Conservation (phyloP, 2,888 invertebrate genomes). For the Aphodius sticticus region DNA sequence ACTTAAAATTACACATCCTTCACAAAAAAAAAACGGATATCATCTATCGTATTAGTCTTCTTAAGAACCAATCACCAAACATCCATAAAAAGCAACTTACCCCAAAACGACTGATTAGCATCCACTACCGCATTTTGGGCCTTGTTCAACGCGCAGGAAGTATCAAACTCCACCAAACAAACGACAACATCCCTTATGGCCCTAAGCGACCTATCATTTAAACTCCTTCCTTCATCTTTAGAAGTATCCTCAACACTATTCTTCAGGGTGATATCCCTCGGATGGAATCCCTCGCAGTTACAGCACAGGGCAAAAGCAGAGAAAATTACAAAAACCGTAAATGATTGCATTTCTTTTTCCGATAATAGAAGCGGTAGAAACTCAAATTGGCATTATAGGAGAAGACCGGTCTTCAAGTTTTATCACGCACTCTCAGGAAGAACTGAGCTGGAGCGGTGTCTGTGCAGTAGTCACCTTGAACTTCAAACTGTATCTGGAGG, state of each 20-base stretch:
- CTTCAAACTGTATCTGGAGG: constrained; percentile 55
- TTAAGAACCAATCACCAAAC: too few relatives aligned
- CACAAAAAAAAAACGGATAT: too few relatives aligned
- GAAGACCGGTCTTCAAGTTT: constrained; percentile 18
- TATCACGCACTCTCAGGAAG: constrained; percentile 9
- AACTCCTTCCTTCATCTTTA: constrained; percentile 19
- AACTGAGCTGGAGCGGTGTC: constrained; percentile 9
- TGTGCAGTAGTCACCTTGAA: constrained; percentile 51
- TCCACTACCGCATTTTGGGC: constrained; percentile 39
- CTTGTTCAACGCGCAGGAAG: constrained; percentile 41
- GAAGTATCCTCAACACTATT: constrained; percentile 33
- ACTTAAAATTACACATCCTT: too few relatives aligned
- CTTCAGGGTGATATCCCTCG: constrained; percentile 13
- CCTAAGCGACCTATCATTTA: constrained; percentile 23
- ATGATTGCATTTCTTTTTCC: constrained; percentile 31
- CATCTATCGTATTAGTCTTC: too few relatives aligned
- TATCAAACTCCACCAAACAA: constrained; percentile 40
- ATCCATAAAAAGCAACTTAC: constrained; percentile 22
- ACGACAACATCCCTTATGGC: constrained; percentile 27
- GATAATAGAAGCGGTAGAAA: not conserved
- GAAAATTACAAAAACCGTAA: constrained; percentile 18
- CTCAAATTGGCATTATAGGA: constrained; percentile 24
- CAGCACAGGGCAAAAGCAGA: constrained; percentile 18
- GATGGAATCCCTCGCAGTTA: constrained; percentile 24
- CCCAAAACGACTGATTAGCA: constrained; percentile 33